A percentile compares a stretch with the other conserved stretches of the same genome.
Evolutionary conservation across 2,888 invertebrate genomes (phyloP).

Genomic region (Galeruca laticollis): DNA sequence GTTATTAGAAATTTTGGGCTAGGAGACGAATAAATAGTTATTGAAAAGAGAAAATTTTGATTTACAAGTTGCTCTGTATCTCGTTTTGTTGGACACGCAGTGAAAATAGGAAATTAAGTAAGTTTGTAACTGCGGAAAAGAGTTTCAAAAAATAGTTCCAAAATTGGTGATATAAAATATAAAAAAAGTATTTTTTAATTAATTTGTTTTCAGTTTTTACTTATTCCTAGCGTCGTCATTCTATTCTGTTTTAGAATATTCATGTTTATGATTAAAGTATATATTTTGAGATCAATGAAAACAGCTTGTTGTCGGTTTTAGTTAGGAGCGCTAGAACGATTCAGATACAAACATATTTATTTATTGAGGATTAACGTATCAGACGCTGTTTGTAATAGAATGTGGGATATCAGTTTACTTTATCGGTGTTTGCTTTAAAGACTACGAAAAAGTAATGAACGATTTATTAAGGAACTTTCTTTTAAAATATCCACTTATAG

Average conservation of each 20-base stretch:
- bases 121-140: too few species aligned
- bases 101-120: too few species aligned
- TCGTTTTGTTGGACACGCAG: too few species aligned
- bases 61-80: too few species aligned
- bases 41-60: too few species aligned
- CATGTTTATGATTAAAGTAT: too few species aligned
- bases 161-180: neutral
- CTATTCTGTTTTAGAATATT: too few species aligned
- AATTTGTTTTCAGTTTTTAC: neutral
- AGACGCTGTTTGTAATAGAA: slow-evolving; percentile 2
- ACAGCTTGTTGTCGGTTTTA: neutral
- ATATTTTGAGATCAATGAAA: too few species aligned
- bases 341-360: slow-evolving; percentile 9
- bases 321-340: neutral
- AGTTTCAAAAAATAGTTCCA: too few species aligned
- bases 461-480: neutral
- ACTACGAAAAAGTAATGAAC: slow-evolving; percentile 1
- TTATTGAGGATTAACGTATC: slow-evolving; percentile 11
- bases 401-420: slow-evolving; percentile 1
- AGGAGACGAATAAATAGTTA: too few species aligned
- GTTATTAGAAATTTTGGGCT: too few species aligned
- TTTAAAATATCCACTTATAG: slow-evolving; percentile 2
- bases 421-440: neutral
- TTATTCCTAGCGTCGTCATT: neutral
- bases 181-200: too few species aligned